Conservation (phyloP, 2,888 invertebrate species). For the Drosophila heteroneura region DNA sequence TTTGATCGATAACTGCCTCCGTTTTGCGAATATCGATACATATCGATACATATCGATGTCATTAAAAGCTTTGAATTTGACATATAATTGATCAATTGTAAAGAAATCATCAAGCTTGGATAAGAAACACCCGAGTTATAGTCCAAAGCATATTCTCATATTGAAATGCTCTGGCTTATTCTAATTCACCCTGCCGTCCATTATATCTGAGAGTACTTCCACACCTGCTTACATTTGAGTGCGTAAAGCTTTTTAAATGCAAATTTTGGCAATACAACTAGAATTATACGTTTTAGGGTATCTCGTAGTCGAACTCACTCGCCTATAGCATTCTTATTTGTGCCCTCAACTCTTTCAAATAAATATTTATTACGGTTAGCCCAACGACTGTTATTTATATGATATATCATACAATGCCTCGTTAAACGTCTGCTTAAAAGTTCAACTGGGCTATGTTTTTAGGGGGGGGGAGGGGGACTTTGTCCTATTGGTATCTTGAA, state of each 20-base stretch:
- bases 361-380: not conserved
- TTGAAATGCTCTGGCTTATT: not conserved
- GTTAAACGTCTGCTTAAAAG: not conserved
- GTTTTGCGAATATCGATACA: not conserved
- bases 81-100: not conserved
- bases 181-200: too few species aligned
- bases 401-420: not conserved
- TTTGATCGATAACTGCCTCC: not conserved
- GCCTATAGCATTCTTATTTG: not conserved
- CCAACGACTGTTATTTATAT: too few species aligned
- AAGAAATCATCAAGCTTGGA: not conserved
- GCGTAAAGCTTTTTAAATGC: not conserved
- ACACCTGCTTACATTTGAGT: not conserved
- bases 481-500: constrained; percentile 44
- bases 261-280: not conserved
- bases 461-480: not conserved
- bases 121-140: not conserved
- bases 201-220: too few species aligned
- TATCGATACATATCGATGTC: not conserved
- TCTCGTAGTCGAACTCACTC: not conserved
- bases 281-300: not conserved
- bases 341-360: not conserved
- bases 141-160: not conserved
- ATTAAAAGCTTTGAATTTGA: not conserved
- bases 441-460: constrained; percentile 33